Percentiles rank a stretch among this genome's conserved stretches.
Conservation (phyloP, 2,113 vertebrate species). For the Leucoraja erinaceus region DNA sequence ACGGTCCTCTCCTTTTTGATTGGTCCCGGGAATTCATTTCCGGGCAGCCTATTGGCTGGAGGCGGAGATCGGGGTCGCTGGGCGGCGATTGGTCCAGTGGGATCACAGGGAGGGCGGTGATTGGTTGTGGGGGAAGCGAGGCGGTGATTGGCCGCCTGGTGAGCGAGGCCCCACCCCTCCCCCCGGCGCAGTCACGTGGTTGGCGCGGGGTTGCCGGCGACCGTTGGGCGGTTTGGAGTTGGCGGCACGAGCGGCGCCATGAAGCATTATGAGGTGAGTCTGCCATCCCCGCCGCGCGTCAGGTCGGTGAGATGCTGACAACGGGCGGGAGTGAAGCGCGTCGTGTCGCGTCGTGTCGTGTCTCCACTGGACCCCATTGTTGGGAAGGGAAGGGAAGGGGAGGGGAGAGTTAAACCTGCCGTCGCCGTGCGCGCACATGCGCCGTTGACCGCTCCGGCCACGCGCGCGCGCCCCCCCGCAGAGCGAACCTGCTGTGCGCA, state of each 20-base stretch:
- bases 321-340: background rate
- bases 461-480: background rate
- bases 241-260: background rate
- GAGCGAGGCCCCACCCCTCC: no score
- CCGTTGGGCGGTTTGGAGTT: background rate
- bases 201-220: background rate
- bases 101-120: background rate
- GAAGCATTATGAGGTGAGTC: slow-evolving; percentile 16
- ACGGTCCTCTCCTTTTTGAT: background rate
- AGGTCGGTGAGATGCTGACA: background rate
- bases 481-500: no score
- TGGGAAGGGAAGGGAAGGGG: background rate
- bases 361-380: background rate
- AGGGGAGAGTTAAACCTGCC: background rate
- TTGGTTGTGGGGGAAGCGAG: background rate
- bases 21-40: background rate
- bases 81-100: background rate
- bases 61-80: background rate
- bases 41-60: background rate
- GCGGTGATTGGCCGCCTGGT: background rate
- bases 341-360: no score
- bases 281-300: background rate
- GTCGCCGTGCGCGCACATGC: background rate
- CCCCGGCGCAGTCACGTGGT: background rate
- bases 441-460: background rate